A percentile compares a stretch with the other conserved stretches of the same genome.
These are phyloP conservation scores for Drosophila malerkotliana DNA, from an alignment of 1,140 invertebrate species.

Conservation along the genomic window DNA sequence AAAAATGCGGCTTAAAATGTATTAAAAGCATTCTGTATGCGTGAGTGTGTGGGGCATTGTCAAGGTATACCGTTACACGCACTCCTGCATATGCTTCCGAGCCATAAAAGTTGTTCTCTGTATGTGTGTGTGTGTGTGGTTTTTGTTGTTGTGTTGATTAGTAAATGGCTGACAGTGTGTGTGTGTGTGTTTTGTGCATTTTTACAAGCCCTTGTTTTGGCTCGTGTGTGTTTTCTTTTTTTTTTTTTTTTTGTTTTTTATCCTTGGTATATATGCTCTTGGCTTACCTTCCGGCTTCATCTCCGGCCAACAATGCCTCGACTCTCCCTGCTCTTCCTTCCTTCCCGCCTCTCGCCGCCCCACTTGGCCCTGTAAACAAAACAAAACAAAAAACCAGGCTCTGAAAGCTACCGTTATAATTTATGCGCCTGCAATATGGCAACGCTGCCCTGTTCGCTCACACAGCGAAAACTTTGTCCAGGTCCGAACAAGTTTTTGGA, in stretches of 20 bases:
- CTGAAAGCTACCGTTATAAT: constrained; percentile 67
- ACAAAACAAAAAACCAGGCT: constrained; percentile 32
- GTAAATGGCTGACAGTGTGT: constrained; percentile 62
- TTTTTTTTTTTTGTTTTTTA: constrained; percentile 14
- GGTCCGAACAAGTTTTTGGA: constrained; percentile 60
- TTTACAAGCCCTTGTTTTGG: constrained; percentile 43
- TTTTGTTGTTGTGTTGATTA: constrained; percentile 68
- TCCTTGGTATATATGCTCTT: constrained; percentile 37
- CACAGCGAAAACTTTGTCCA: constrained; percentile 64
- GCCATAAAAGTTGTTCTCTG: constrained; percentile 57
- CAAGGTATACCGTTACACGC: constrained; percentile 59
- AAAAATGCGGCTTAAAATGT: constrained; percentile 81
- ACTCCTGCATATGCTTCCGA: constrained; percentile 33
- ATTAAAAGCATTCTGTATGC: constrained; percentile 77
- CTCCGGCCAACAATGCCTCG: constrained; percentile 73
- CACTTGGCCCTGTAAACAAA: constrained; percentile 17
- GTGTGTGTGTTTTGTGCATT: constrained; percentile 36
- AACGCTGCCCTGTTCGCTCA: constrained; percentile 55
- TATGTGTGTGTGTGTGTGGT: constrained; percentile 42
- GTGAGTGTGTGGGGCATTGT: constrained; percentile 42
- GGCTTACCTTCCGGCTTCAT: constrained; percentile 77
- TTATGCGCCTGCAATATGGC: constrained; percentile 79
- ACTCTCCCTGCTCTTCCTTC: constrained; percentile 13
- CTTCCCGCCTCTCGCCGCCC: background rate
- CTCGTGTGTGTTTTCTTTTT: background rate